Evolutionary conservation across 2,888 invertebrate species (phyloP).

Genomic region (Slavum lentiscoides): DNA sequence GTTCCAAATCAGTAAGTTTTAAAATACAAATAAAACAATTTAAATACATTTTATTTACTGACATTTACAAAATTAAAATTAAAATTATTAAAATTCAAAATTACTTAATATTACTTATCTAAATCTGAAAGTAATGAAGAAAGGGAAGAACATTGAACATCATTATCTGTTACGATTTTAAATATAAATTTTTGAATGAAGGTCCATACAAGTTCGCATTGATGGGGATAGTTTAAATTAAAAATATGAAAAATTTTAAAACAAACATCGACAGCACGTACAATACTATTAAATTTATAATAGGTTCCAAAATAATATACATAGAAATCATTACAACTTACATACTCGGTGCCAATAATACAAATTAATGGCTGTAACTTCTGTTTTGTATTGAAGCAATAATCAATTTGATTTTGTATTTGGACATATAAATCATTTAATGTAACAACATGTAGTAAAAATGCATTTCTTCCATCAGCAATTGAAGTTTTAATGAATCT

Average conservation of each 20-base stretch:
- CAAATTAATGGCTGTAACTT: conserved; percentile 19
- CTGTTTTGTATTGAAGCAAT: not conserved
- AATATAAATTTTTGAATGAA: conserved; percentile 19
- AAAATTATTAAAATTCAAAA: too few relatives aligned
- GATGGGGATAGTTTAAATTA: conserved; percentile 7
- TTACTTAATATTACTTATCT: too few relatives aligned
- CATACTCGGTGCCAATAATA: not conserved
- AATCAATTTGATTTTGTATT: conserved; percentile 15
- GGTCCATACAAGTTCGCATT: conserved; percentile 14
- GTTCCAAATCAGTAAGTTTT: too few relatives aligned
- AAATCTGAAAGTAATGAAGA: too few relatives aligned
- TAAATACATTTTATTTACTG: too few relatives aligned
- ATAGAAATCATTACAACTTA: conserved; percentile 6
- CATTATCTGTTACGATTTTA: not conserved
- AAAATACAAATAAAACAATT: too few relatives aligned
- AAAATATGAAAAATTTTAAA: not conserved
- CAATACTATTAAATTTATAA: conserved; percentile 21
- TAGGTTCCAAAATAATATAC: conserved; percentile 17
- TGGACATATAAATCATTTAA: conserved; percentile 15
- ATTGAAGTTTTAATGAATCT: too few relatives aligned
- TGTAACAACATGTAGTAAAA: not conserved
- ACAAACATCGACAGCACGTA: conserved; percentile 9
- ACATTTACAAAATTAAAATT: too few relatives aligned
- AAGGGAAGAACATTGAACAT: conserved; percentile 9
- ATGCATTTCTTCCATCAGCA: too few relatives aligned